Base-by-base conservation (phyloP, 2,797 vertebrate genomes). In the Benthosema pterotum region DNA sequence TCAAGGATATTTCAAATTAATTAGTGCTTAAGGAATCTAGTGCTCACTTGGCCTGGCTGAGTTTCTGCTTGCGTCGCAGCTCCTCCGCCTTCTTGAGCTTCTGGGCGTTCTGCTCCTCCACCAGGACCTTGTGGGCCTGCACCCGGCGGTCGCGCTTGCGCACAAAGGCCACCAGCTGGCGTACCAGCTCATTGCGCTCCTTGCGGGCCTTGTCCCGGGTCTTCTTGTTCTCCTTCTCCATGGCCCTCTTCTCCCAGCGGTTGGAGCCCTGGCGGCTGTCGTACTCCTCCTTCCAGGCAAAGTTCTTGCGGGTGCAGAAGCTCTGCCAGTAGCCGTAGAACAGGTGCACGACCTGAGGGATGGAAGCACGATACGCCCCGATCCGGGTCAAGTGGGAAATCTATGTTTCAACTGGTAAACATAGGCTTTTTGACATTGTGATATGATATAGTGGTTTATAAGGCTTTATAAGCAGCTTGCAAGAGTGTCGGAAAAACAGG, bases 211-310 rank as follows among this genome's bases (percentile, higher is more conserved):
- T 97, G 2, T 99, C 97, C 3, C 97, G 90, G 0, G 88, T 93
- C 86, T 97, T 98, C 83, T 94, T 97, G 91, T 99, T 99, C 66
- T 99, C 98, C 78, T 99, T 99, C 80, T 99, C 97, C 97, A 99
- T 99, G 48, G 96, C 97, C 16, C 97, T 89, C 60, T 99, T 99
- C 84, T 97, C 96, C 96, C 96, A 98, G 79, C 95, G 96, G 89
- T 99, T 99, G 60, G 95, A 95, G 2, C 95, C 97, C 58, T 98
- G 96, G 16, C 97, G 90, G 0, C 95, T 98, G 63, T 99, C 98
- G 0, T 97, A 99, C 18, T 97, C 96, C 80, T 99, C 98, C 69
- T 96, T 98, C 97, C 97, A 99, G 1, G 97, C 93, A 67, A 99
- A 99, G 78, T 90, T 97, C 71, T 96, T 98, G 7, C 87, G 91